These are phyloP conservation scores for Clunio marinus DNA, from an alignment of 2,888 invertebrate genomes.

Conservation along the genomic window DNA sequence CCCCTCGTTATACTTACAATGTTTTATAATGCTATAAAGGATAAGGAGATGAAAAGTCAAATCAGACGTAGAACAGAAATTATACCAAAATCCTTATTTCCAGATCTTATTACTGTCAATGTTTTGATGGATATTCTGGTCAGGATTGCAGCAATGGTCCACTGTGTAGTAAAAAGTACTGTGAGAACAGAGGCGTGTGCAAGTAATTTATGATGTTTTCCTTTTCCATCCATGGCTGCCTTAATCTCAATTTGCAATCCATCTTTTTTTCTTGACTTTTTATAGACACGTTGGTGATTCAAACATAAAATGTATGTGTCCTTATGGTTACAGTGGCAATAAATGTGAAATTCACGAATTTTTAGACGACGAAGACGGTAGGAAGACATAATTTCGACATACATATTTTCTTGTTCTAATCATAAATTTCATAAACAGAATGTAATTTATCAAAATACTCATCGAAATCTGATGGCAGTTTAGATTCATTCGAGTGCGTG, in stretches of 20 bases:
- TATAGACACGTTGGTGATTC: constrained; percentile 29
- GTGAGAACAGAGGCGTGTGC: constrained; percentile 80
- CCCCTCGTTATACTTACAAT: too few relatives aligned
- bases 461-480: constrained; percentile 16
- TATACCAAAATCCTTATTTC: constrained; percentile 45
- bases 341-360: constrained; percentile 37
- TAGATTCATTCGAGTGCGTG: constrained; percentile 4
- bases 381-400: too few relatives aligned
- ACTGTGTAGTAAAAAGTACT: constrained; percentile 62
- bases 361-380: constrained; percentile 25
- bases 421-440: not conserved
- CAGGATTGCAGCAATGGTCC: constrained; percentile 75
- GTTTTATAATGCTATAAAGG: too few relatives aligned
- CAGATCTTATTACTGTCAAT: constrained; percentile 74
- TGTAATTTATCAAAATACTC: constrained; percentile 37
- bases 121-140: constrained; percentile 77
- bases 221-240: not conserved
- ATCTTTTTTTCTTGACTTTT: too few relatives aligned
- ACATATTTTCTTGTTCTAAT: too few relatives aligned
- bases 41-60: too few relatives aligned
- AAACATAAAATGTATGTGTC: constrained; percentile 30
- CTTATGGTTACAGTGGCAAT: constrained; percentile 32
- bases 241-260: too few relatives aligned
- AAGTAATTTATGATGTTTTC: constrained; percentile 61
- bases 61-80: too few relatives aligned